Conservation (phyloP, 2,888 invertebrate genomes). For the Mesoligia furuncula region DNA sequence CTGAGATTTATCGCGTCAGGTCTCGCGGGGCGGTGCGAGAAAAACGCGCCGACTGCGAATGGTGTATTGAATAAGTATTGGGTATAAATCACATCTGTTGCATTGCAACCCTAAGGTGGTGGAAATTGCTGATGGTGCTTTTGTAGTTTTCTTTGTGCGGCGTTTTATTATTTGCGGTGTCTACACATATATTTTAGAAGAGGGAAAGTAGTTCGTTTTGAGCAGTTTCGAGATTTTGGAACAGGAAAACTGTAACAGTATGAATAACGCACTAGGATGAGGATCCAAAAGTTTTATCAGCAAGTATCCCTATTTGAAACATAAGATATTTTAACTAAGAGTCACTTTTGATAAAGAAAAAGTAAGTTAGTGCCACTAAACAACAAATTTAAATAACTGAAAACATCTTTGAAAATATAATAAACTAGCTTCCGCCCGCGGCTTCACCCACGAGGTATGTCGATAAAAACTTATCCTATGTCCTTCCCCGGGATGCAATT, state of each 20-base stretch:
- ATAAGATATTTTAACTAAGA: background rate
- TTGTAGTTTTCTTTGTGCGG: constrained; percentile 62
- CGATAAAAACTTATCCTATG: too few relatives aligned
- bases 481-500: too few relatives aligned
- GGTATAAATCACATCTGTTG: constrained; percentile 76
- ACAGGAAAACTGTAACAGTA: background rate
- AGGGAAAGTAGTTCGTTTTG: background rate
- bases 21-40: constrained; percentile 68
- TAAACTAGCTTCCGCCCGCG: too few relatives aligned
- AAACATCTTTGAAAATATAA: background rate
- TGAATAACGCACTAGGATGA: background rate
- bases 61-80: constrained; percentile 70
- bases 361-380: background rate
- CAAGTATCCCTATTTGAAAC: background rate
- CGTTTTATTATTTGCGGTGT: constrained; percentile 52
- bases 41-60: constrained; percentile 55
- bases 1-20: constrained; percentile 81
- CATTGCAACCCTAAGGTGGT: constrained; percentile 66
- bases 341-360: background rate
- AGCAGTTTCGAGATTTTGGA: background rate
- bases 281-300: background rate
- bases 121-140: constrained; percentile 72
- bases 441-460: too few relatives aligned
- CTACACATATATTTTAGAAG: constrained; percentile 31
- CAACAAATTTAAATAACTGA: background rate